Evolutionary conservation across 2,888 invertebrate species (phyloP).

Genomic region (Rhimphoctona megacephalus): DNA sequence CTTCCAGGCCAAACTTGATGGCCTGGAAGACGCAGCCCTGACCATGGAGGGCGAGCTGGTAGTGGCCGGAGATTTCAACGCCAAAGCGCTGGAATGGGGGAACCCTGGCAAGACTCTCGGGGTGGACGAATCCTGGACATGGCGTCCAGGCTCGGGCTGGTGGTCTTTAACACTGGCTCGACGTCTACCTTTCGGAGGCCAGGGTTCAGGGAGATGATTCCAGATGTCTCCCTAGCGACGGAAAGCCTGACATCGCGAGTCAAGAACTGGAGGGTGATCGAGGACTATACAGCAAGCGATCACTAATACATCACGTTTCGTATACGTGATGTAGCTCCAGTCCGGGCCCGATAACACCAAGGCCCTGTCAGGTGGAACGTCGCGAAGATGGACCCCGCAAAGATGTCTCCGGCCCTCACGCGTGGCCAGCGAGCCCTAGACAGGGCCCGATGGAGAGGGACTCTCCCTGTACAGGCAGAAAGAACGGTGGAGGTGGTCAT

Average conservation of each 20-base stretch:
- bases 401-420: neutral
- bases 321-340: neutral
- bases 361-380: conserved; percentile 1
- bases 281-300: neutral
- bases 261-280: conserved; percentile 11
- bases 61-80: conserved; percentile 1
- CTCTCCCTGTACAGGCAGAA: neutral
- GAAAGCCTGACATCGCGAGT: neutral
- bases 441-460: neutral
- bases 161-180: conserved; percentile 11
- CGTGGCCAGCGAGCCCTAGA: neutral
- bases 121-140: conserved; percentile 21
- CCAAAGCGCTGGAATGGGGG: conserved; percentile 1
- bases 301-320: conserved; percentile 11
- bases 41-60: neutral
- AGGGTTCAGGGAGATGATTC: neutral
- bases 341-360: neutral
- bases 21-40: conserved; percentile 50
- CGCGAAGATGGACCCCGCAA: neutral
- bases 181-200: neutral
- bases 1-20: conserved; percentile 48
- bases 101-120: neutral
- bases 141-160: conserved; percentile 9
- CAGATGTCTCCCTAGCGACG: neutral
- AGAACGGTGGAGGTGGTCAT: neutral